A percentile compares a stretch with the other conserved stretches of the same genome.
Evolutionary conservation across 2,113 vertebrate species (phyloP).

Genomic region (Hippocampus comes): DNA sequence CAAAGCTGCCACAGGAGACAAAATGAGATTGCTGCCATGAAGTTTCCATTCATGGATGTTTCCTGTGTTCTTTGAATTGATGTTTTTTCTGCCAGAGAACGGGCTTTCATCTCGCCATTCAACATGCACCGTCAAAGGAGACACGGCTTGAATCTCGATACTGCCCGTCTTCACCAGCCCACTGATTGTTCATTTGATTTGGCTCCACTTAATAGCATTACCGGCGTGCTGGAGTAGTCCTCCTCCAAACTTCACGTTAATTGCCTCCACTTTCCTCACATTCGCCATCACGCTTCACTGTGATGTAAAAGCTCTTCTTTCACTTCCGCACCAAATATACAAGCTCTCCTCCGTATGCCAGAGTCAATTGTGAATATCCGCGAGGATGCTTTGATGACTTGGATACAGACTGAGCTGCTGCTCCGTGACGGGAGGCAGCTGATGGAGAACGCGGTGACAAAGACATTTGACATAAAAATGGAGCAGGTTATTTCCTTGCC

Average conservation of each 20-base stretch:
- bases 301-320: background rate
- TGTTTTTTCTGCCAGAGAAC: background rate
- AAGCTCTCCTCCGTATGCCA: background rate
- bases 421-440: constrained; percentile 32
- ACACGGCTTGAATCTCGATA: background rate
- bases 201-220: background rate
- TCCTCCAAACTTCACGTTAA: background rate
- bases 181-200: background rate
- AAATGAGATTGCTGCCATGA: background rate
- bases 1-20: background rate
- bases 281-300: background rate
- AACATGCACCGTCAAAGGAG: background rate
- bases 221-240: too few species aligned
- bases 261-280: background rate
- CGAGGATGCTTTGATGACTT: constrained; percentile 29
- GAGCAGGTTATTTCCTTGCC: constrained; percentile 27
- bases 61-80: background rate
- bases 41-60: background rate
- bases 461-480: constrained; percentile 31
- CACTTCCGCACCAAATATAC: too few species aligned
- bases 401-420: constrained; percentile 33
- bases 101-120: background rate
- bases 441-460: constrained; percentile 15
- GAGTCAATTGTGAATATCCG: background rate
- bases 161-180: background rate